Evolutionary conservation across 2,888 invertebrate genomes (phyloP).

Genomic region (Lacanobia wlatinum): DNA sequence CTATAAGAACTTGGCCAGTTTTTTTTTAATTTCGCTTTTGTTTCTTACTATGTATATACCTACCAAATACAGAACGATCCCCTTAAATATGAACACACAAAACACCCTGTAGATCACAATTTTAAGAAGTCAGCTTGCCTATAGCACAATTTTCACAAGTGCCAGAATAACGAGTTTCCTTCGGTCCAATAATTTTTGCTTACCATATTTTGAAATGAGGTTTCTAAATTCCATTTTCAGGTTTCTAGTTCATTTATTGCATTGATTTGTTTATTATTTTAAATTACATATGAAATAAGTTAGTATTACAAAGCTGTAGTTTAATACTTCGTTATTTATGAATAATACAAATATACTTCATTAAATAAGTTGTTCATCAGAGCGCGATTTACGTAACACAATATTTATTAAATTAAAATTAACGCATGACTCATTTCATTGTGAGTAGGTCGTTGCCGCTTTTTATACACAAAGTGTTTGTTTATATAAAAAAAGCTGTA

Average conservation of each 20-base stretch:
- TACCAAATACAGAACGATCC: too few relatives aligned
- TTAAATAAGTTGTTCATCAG: conserved; percentile 61
- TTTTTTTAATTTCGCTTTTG: too few relatives aligned
- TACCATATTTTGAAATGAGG: conserved; percentile 33
- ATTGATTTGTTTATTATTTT: conserved; percentile 16
- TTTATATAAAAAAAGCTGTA: conserved; percentile 12
- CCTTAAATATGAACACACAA: too few relatives aligned
- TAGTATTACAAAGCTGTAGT: not conserved
- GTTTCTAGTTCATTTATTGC: conserved; percentile 27
- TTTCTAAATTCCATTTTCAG: conserved; percentile 36
- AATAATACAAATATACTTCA: conserved; percentile 29
- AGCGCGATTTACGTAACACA: conserved; percentile 73
- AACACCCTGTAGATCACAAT: conserved; percentile 5
- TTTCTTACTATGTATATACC: too few relatives aligned
- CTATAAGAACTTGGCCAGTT: too few relatives aligned
- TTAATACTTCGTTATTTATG: conserved; percentile 15
- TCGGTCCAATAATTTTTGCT: conserved; percentile 43
- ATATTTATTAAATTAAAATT: conserved; percentile 58
- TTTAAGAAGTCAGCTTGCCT: conserved; percentile 2
- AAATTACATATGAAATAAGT: conserved; percentile 6
- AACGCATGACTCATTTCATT: conserved; percentile 62
- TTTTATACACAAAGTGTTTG: conserved; percentile 54
- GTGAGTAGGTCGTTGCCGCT: conserved; percentile 57
- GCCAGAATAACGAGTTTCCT: conserved; percentile 26
- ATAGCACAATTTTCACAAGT: conserved; percentile 14